Base-by-base conservation (phyloP, 2,113 vertebrate genomes). In the Irena cyanogastra region DNA sequence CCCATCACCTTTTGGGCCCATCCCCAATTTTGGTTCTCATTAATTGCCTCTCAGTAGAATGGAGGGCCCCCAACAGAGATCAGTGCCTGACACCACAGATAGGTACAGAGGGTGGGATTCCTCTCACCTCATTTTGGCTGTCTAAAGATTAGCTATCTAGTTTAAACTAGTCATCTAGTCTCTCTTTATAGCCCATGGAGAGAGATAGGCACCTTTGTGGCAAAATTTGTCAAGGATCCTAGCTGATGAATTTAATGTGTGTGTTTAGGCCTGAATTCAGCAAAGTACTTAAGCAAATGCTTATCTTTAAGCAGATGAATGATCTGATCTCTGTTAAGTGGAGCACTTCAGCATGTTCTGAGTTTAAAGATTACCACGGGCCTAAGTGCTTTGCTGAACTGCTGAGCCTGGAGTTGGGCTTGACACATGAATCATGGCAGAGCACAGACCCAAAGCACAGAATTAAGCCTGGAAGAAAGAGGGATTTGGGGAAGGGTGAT, bases 281-380 rank as follows among this genome's bases (percentile, higher is more conserved):
- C 71, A 60, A 83, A 95, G 85, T 64, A 60, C 92, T 96, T 94
- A 83, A 87, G 90, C 76, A 93, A 96, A 68, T n/a, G 69, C 88
- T 95, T 94, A 83, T 89, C 92, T 92, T 86, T 71, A 78, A 96
- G 72, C 76, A 89, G 37, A 27, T 33, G 88, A 78, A 95, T 92
- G 89, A 94, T 94, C 93, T 96, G 86, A 94, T 96, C 92, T 95
- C 72, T 92, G 88, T 78, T 94, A 92, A 96, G 90, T 71, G 81
- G 83, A 87, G 83, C 72, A 60, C 93, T 89, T 92, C 80, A 87
- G 85, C 52, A 4, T 78, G 69, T 90, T 81, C 90, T 54, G 72
- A 53, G 80, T 78, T 96, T 90, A 82, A 95, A 93, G 79, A 89
- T 92, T 90, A 92, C 72, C 9, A 0, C 1, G 30, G 60, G 50